A percentile compares a stretch with the other conserved stretches of the same genome.
These are phyloP conservation scores for Megaceryle torquata DNA, from an alignment of 2,113 vertebrate genomes.

Conservation along the genomic window DNA sequence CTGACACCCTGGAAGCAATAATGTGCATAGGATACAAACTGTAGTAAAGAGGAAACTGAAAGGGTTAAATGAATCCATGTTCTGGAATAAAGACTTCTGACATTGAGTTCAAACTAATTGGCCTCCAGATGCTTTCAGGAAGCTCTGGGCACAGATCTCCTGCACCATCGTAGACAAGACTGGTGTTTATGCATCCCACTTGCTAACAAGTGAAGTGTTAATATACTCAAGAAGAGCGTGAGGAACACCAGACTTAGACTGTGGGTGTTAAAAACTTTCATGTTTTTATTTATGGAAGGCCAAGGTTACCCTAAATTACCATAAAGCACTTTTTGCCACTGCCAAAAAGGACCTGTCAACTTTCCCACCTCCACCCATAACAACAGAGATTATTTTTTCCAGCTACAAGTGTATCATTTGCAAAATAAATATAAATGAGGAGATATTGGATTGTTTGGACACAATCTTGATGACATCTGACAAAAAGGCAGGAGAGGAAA, in stretches of 20 bases:
- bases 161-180: neutral
- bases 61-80: neutral
- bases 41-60: neutral
- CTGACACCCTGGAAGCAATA: neutral
- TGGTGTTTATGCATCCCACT: neutral
- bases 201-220: neutral
- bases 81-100: neutral
- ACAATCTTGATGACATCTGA: neutral
- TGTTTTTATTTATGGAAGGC: neutral
- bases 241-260: neutral
- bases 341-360: neutral
- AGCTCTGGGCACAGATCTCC: neutral
- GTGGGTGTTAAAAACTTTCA: neutral
- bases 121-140: neutral
- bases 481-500: neutral
- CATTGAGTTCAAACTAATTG: neutral
- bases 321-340: neutral
- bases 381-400: neutral
- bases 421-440: conserved; percentile 6
- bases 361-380: neutral
- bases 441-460: neutral
- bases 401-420: neutral
- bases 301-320: neutral
- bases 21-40: accelerated
- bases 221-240: neutral